These are phyloP conservation scores for Stegastes partitus DNA, from an alignment of 2,113 vertebrate genomes.

Conservation along the genomic window DNA sequence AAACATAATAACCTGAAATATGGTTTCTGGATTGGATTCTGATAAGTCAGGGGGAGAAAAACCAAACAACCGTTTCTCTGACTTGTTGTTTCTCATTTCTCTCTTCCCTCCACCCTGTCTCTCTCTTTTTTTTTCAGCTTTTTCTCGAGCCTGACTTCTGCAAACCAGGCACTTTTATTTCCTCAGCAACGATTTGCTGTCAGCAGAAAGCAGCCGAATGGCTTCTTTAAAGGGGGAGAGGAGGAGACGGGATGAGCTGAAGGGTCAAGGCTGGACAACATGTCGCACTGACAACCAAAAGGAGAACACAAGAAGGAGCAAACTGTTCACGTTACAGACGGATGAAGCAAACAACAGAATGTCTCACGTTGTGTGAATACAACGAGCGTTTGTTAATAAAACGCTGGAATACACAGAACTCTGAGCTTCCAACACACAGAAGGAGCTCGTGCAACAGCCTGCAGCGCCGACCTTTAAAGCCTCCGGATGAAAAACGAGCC, in stretches of 20 bases:
- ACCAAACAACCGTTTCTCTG: not conserved
- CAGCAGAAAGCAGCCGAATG: constrained; percentile 61
- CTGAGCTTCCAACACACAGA: not conserved
- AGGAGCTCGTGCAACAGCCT: not conserved
- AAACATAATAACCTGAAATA: constrained; percentile 25
- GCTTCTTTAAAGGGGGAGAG: constrained; percentile 40
- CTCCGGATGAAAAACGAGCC: constrained; percentile 34
- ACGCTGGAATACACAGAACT: not conserved
- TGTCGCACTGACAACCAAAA: not conserved
- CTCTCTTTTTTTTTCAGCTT: not conserved
- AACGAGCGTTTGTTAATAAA: not conserved
- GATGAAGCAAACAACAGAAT: not conserved
- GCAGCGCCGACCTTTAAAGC: constrained; percentile 14
- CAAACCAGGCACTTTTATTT: constrained; percentile 57
- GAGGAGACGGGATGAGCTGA: constrained; percentile 25
- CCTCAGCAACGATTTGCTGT: constrained; percentile 63
- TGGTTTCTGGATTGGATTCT: constrained; percentile 11
- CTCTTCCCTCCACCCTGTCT: not conserved
- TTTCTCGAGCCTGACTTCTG: constrained; percentile 48
- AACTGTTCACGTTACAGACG: not conserved
- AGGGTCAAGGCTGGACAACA: constrained; percentile 6
- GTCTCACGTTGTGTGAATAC: not conserved
- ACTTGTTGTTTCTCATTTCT: constrained; percentile 23
- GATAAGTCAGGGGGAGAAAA: not conserved
- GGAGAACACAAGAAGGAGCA: constrained; percentile 24